phyloP scores from a whole-genome alignment of 2,888 invertebrate genomes.

The Dolichopus griseipennis region DNA sequence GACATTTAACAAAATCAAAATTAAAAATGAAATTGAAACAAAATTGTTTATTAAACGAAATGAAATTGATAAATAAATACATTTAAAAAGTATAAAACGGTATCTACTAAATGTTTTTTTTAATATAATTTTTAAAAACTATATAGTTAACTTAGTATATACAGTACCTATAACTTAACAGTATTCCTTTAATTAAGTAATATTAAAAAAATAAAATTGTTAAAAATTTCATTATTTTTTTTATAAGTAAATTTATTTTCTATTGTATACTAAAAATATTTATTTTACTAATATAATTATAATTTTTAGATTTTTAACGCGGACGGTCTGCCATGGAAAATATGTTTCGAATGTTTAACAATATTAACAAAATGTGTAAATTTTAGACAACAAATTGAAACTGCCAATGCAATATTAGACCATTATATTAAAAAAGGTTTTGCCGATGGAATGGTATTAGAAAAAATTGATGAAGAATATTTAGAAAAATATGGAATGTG shows the following conservation, averaged over 20 bases:
- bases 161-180: too few species aligned
- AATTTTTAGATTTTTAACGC: slow-evolving; percentile 22
- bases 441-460: neutral
- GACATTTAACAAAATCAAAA: neutral
- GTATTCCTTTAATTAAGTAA: neutral
- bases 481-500: slow-evolving; percentile 5
- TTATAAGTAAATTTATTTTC: neutral
- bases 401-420: slow-evolving; percentile 33
- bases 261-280: neutral
- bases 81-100: neutral
- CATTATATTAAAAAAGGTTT: slow-evolving; percentile 9
- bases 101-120: too few species aligned
- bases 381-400: slow-evolving; percentile 45
- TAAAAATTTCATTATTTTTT: neutral
- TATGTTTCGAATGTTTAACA: slow-evolving; percentile 25
- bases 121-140: too few species aligned
- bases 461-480: slow-evolving; percentile 8
- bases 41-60: neutral
- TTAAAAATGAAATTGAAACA: neutral
- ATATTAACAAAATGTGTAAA: slow-evolving; percentile 38
- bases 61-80: too few species aligned
- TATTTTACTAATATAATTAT: neutral
- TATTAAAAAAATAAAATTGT: too few species aligned
- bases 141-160: too few species aligned
- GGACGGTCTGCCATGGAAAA: slow-evolving; percentile 26